Base-by-base conservation (phyloP, 2,888 invertebrate genomes). In the Spisula solida region DNA sequence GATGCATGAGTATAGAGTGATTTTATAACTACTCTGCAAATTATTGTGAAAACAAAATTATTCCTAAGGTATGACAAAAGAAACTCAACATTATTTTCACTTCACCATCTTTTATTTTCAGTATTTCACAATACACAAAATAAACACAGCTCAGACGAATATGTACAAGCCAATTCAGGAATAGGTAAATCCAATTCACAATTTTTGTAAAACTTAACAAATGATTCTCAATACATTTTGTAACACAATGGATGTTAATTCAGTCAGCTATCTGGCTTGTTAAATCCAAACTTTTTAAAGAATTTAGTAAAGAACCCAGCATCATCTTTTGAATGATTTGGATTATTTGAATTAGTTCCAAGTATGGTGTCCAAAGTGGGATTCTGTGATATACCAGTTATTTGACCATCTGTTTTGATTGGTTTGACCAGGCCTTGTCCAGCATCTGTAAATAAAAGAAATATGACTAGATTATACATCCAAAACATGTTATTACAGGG, bases 271-370 rank as follows among this genome's bases (percentile, higher is more conserved):
- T 83, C 78, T n/a, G 85, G 85, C 31, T 85, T 85, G 80, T 31
- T 70, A 84, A 60, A 82, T 51, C 87, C 79, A 29, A 81, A 78
- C 20, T 70, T 80, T 84, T 84, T 81, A 84, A 89, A 86, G 10
- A 86, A 31, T 84, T 86, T 89, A 81, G 82, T 86, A 55, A 89
- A 89, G 81, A 89, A 89, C 29, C 86, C 81, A 14, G 41, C 56
- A 56, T 89, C 84, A 6, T 89, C 83, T 80, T 55, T 5, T 60
- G 82, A 29, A 20, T 79, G n/a, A 31, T 85, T 34, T 10, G 20
- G 56, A 18, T 2, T 10, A 78, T 75, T 55, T 78, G 31, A 12
- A 70, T 70, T 18, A 29, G 18, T 41, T 16, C 0, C 51, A 48
- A 14, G 75, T 18, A 25, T 10, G 34, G 75, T 14, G 0, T 75